These are phyloP conservation scores for Brachionus paranguensis DNA, from an alignment of 1,140 invertebrate genomes.

Conservation along the genomic window DNA sequence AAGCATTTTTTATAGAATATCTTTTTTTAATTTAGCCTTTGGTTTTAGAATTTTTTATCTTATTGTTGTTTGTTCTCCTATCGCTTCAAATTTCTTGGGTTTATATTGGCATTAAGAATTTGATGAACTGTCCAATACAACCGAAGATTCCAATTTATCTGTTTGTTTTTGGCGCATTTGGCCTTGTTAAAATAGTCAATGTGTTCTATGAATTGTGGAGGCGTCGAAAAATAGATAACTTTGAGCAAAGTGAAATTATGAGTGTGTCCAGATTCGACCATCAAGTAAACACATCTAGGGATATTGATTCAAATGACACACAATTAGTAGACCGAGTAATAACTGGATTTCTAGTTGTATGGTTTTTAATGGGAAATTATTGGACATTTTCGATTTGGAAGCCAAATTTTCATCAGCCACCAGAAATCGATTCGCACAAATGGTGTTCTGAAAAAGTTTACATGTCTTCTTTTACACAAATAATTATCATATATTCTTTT, in stretches of 20 bases:
- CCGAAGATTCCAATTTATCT: conserved; percentile 49
- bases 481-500: conserved; percentile 64
- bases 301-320: conserved; percentile 45
- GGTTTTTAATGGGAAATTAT: conserved; percentile 65
- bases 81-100: neutral
- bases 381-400: conserved; percentile 47
- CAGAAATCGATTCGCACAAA: conserved; percentile 57
- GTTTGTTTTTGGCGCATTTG: conserved; percentile 49
- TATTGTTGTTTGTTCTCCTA: neutral
- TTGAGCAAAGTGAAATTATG: conserved; percentile 57
- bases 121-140: conserved; percentile 49
- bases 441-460: conserved; percentile 47
- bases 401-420: conserved; percentile 55
- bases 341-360: conserved; percentile 59
- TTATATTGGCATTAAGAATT: conserved; percentile 47
- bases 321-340: conserved; percentile 58
- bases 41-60: neutral
- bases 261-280: conserved; percentile 44
- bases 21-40: neutral
- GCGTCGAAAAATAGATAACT: conserved; percentile 58
- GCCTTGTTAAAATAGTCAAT: conserved; percentile 48
- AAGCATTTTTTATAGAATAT: neutral
- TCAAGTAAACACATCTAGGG: neutral
- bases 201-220: conserved; percentile 66
- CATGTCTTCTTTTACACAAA: conserved; percentile 58